Conservation (phyloP, 2,888 invertebrate species). For the Heliconius erato region DNA sequence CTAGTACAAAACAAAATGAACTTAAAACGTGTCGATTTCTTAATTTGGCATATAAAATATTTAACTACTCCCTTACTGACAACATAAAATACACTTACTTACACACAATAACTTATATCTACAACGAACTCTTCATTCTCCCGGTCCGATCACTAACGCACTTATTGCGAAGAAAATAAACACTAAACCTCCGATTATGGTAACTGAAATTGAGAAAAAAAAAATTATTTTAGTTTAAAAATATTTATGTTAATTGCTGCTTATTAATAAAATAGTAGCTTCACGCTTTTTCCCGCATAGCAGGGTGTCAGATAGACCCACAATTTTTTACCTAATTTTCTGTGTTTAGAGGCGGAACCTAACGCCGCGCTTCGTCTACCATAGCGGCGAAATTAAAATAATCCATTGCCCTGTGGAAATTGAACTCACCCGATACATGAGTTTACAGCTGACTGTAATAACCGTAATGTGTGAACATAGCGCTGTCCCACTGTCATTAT, state of each 20-base stretch:
- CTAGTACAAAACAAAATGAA: slow-evolving; percentile 6
- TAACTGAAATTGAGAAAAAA: slow-evolving; percentile 89
- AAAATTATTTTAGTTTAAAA: not conserved
- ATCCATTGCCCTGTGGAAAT: no score
- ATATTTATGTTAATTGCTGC: not conserved
- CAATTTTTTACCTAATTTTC: no score
- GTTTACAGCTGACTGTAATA: not conserved
- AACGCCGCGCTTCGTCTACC: not conserved
- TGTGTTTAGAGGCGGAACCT: not conserved
- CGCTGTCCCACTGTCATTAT: not conserved
- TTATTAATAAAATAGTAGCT: not conserved
- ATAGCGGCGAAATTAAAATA: not conserved
- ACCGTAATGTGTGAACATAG: no score
- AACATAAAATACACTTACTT: slow-evolving; percentile 37
- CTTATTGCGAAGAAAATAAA: slow-evolving; percentile 97
- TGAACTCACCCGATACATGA: no score
- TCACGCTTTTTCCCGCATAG: not conserved
- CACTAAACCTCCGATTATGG: slow-evolving; percentile 97
- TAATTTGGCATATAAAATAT: slow-evolving; percentile 19
- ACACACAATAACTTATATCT: slow-evolving; percentile 45
- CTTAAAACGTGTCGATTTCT: not conserved
- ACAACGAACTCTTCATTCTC: slow-evolving; percentile 71
- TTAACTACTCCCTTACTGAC: slow-evolving; percentile 19
- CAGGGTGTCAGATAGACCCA: not conserved
- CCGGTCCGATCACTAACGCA: slow-evolving; percentile 94